phyloP scores from a whole-genome alignment of 2,113 vertebrate species.

The Cyprichromis sp. region DNA sequence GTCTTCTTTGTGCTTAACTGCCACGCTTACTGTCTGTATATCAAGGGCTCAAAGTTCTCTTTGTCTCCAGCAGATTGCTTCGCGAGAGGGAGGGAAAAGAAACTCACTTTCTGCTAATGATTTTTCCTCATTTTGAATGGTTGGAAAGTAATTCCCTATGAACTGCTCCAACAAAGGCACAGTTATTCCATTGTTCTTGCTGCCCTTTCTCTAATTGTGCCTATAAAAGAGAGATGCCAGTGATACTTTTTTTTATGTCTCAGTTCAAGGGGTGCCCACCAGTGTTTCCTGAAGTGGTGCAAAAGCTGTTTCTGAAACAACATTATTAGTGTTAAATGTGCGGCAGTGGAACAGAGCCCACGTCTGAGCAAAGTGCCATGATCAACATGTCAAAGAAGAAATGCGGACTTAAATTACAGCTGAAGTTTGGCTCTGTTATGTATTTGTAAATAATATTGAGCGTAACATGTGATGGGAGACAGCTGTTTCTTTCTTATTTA shows the following conservation, averaged over 20 bases:
- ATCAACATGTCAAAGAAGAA: not conserved
- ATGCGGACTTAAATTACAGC: not conserved
- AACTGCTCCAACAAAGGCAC: constrained; percentile 49
- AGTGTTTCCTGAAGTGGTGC: constrained; percentile 53
- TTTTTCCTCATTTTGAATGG: constrained; percentile 63
- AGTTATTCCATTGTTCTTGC: constrained; percentile 66
- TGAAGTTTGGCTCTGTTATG: not conserved
- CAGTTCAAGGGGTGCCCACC: constrained; percentile 25
- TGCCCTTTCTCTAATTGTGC: constrained; percentile 50
- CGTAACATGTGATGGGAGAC: not conserved
- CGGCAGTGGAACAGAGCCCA: constrained; percentile 12
- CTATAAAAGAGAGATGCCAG: constrained; percentile 59
- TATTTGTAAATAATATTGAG: not conserved
- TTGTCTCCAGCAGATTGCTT: constrained; percentile 58
- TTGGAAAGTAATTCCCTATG: constrained; percentile 60
- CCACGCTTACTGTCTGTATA: constrained; percentile 38
- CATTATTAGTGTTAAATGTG: constrained; percentile 35
- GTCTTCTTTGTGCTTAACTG: constrained; percentile 13
- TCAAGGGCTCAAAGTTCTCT: constrained; percentile 59
- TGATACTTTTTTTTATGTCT: constrained; percentile 45
- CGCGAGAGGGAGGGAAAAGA: constrained; percentile 13
- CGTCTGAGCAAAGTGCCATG: not conserved
- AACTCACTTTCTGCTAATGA: constrained; percentile 46
- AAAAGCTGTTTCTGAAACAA: constrained; percentile 44
- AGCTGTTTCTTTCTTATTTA: not conserved